Conservation (phyloP, 2,113 vertebrate genomes). For the Pelmatolapia mariae region DNA sequence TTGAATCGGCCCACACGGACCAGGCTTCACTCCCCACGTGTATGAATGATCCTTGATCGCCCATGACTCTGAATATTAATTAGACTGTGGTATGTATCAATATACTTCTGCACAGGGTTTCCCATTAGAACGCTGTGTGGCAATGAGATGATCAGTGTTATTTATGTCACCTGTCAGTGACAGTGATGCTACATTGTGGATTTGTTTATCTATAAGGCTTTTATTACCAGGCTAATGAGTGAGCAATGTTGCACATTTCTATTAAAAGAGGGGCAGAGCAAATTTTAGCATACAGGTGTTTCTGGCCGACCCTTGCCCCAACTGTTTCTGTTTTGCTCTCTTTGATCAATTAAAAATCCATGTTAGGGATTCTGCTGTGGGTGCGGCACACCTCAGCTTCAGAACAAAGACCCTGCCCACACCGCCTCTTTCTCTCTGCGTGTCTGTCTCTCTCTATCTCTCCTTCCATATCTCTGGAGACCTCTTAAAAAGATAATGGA, state of each 20-base stretch:
- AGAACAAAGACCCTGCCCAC: constrained; percentile 9
- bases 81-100: background rate
- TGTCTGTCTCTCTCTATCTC: background rate
- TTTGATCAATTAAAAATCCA: constrained; percentile 45
- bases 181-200: background rate
- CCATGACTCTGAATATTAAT: background rate
- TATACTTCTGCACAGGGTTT: background rate
- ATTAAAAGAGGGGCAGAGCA: background rate
- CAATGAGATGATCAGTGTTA: background rate
- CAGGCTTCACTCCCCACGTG: background rate
- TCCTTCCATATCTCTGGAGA: background rate
- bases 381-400: background rate
- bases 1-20: background rate
- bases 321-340: background rate
- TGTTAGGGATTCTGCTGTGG: background rate
- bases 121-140: background rate
- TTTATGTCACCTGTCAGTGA: background rate
- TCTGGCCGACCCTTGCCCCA: background rate
- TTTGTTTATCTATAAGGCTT: background rate
- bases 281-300: background rate
- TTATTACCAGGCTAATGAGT: background rate
- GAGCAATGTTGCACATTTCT: background rate
- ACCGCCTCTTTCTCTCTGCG: background rate
- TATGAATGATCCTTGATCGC: background rate
- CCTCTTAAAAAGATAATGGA: constrained; percentile 44